These are phyloP conservation scores for Armadillidium nasatum DNA, from an alignment of 1,140 invertebrate genomes.

Conservation along the genomic window DNA sequence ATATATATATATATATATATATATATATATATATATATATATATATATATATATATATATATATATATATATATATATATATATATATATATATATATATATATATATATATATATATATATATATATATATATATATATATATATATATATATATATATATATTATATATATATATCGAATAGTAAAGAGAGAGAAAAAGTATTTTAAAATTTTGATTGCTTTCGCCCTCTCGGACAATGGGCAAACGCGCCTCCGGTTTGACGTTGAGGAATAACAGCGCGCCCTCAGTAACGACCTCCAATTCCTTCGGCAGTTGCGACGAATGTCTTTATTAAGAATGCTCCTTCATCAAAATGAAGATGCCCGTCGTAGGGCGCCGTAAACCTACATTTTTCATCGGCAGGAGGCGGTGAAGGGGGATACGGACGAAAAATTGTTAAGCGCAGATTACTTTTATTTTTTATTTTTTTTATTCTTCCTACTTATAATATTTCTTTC, in stretches of 20 bases:
- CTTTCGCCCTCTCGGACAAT: not conserved
- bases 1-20: not conserved
- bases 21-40: not conserved
- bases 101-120: not conserved
- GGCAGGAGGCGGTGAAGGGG: not conserved
- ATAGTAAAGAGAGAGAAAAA: not conserved
- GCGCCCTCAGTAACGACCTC: not conserved
- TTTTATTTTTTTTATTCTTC: not conserved
- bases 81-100: too few relatives aligned
- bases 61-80: too few relatives aligned
- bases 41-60: too few relatives aligned
- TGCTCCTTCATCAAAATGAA: not conserved
- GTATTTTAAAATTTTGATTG: slow-evolving; percentile 7
- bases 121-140: not conserved
- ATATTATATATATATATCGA: not conserved
- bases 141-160: too few relatives aligned
- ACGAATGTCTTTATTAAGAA: not conserved
- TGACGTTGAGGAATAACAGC: slow-evolving; percentile 4
- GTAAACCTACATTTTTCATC: slow-evolving; percentile 4
- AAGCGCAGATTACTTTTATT: not conserved
- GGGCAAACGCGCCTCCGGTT: not conserved
- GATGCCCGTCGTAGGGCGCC: slow-evolving; percentile 8
- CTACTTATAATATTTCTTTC: too few relatives aligned
- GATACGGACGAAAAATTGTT: not conserved
- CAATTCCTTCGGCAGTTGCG: slow-evolving; percentile 2